phyloP scores from a whole-genome alignment of 2,797 vertebrate genomes.

The Hydrocynus forskahlii region DNA sequence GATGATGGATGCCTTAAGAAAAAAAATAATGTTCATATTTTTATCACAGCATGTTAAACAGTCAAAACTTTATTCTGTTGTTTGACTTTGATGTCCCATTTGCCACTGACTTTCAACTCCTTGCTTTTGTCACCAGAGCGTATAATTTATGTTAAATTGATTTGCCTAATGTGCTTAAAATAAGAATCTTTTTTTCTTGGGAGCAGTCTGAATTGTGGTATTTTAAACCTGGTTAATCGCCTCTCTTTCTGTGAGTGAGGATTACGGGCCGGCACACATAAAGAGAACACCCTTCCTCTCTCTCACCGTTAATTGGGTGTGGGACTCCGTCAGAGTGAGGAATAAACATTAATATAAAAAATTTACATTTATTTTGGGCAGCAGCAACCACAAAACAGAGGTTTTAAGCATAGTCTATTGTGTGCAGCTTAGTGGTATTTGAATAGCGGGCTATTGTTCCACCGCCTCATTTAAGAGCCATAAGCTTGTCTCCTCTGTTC shows the following conservation, averaged over 20 bases:
- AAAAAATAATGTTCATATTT: conserved; percentile 10
- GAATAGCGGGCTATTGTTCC: conserved; percentile 25
- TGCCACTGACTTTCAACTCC: conserved; percentile 80
- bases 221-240: conserved; percentile 84
- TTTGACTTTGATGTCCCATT: conserved; percentile 83
- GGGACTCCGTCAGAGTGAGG: conserved; percentile 64
- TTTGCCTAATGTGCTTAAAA: conserved; percentile 87
- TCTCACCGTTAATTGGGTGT: conserved; percentile 72
- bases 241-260: conserved; percentile 75
- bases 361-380: conserved; percentile 70
- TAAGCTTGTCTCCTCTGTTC: conserved; percentile 19
- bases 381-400: conserved; percentile 53
- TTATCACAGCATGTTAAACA: conserved; percentile 52
- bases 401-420: conserved; percentile 43
- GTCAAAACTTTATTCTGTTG: conserved; percentile 77
- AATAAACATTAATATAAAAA: conserved; percentile 69
- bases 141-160: conserved; percentile 88
- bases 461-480: conserved; percentile 10
- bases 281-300: conserved; percentile 67
- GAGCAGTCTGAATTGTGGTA: conserved; percentile 78
- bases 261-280: conserved; percentile 76
- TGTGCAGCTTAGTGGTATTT: conserved; percentile 24
- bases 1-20: conserved; percentile 13
- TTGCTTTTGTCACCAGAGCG: conserved; percentile 76
- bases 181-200: conserved; percentile 73